Conservation (phyloP, 1,140 invertebrate species). For the Drosophila parvula region DNA sequence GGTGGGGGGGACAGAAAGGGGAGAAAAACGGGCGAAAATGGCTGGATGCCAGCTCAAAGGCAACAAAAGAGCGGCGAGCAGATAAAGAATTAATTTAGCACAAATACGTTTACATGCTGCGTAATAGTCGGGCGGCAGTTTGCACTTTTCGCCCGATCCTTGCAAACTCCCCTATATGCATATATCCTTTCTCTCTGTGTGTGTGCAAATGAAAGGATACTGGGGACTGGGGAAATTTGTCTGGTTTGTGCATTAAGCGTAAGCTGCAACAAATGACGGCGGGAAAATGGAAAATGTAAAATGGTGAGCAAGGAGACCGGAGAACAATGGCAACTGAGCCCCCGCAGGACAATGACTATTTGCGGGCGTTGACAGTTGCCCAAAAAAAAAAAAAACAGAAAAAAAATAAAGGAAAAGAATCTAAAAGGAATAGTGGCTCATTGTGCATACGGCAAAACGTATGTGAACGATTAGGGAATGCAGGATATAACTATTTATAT, state of each 20-base stretch:
- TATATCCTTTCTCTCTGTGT: neutral
- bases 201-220: neutral
- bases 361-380: constrained; percentile 52
- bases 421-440: constrained; percentile 10
- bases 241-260: constrained; percentile 63
- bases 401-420: neutral
- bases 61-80: constrained; percentile 41
- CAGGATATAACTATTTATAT: too few species aligned
- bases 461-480: neutral
- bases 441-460: constrained; percentile 10
- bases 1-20: neutral
- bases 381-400: constrained; percentile 62
- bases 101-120: constrained; percentile 77
- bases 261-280: constrained; percentile 71
- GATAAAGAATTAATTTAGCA: constrained; percentile 66
- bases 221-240: constrained; percentile 21
- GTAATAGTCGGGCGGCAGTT: constrained; percentile 54
- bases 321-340: constrained; percentile 45
- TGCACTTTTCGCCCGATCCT: constrained; percentile 37
- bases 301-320: constrained; percentile 6
- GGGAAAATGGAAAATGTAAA: constrained; percentile 2
- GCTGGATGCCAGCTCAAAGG: constrained; percentile 30
- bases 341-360: constrained; percentile 42
- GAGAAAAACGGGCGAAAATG: constrained; percentile 4
- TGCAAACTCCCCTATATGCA: constrained; percentile 23